Evolutionary conservation across 2,797 vertebrate species (phyloP), one percentile per base, ranked within the genome.

Genomic region (Otus scops): DNA sequence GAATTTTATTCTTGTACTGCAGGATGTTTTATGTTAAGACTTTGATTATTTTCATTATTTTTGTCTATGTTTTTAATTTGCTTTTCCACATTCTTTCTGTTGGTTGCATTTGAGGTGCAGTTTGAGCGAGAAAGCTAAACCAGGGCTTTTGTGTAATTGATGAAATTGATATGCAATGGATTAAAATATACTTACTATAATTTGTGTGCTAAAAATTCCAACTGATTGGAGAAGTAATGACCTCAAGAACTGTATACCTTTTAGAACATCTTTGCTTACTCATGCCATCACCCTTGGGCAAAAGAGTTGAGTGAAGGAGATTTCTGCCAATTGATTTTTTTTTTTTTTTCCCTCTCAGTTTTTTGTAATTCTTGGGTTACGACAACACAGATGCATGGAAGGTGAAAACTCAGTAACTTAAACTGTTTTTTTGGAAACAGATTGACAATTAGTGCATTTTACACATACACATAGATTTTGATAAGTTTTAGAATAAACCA

Each of bases 311-410:
- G 17, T 56, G 38, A 69, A 85, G 41, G 43, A 45, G 27, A 17
- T 60, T 85, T 80, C 23, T 83, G 26, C 32, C 28, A 22, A 1
- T 47, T 0, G 2, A 14, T 54, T 61, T 3, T 45, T 43, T 39
- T 80, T 83, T 81, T 43, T 43, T 80, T 83, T 81, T 43, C 43
- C 41, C 41, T 43, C 27, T 38, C 13, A 22, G 0, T 2, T 93
- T 71, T 68, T 85, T 82, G 17, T 5, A 63, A 39, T 11, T 69
- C 0, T 60, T 50, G 2, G 12, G 2, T 48, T 70, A 2, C 0
- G 0, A 79, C 51, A 30, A 32, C n/a, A 20, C 9, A 56, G 22
- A 17, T 27, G 12, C 9, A 6, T 3, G 32, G 20, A 27, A 43
- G 43, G 17, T 47, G 20, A 87, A 79, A 92, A 63, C 41, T 54